These are phyloP conservation scores for Mellilla xanthometata DNA, from an alignment of 2,888 invertebrate species.

Conservation along the genomic window DNA sequence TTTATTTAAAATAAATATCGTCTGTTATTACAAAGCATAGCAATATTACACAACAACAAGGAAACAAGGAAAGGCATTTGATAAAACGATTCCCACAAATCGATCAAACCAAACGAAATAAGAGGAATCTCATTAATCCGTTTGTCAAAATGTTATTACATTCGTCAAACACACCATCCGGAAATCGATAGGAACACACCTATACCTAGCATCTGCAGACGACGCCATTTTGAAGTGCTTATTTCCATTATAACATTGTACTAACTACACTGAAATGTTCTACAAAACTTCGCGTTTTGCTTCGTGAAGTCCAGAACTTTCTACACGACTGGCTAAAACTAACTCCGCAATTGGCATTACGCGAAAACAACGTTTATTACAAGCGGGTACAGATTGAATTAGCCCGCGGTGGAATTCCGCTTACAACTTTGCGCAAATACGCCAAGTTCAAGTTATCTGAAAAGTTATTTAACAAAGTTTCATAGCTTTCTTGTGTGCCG, in stretches of 20 bases:
- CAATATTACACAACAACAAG: too few relatives aligned
- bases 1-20: too few relatives aligned
- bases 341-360: conserved; percentile 76
- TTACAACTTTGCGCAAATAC: conserved; percentile 80
- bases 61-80: too few relatives aligned
- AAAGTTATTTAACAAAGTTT: conserved; percentile 84
- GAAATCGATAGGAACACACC: conserved; percentile 61
- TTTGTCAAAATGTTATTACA: conserved; percentile 47
- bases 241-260: conserved; percentile 83
- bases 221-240: conserved; percentile 83
- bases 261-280: conserved; percentile 83
- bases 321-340: conserved; percentile 62
- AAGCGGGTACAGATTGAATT: conserved; percentile 80
- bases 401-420: conserved; percentile 73
- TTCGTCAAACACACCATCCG: conserved; percentile 51
- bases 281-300: conserved; percentile 83
- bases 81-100: conserved; percentile 22
- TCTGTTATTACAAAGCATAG: too few relatives aligned
- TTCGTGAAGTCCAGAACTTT: conserved; percentile 82
- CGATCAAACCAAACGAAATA: conserved; percentile 21
- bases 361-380: conserved; percentile 82
- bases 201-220: conserved; percentile 67
- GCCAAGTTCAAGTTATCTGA: conserved; percentile 81
- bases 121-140: conserved; percentile 34
- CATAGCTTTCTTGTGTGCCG: conserved; percentile 75